phyloP scores from a whole-genome alignment of 1,140 invertebrate species.

The Drosophila seguyi region DNA sequence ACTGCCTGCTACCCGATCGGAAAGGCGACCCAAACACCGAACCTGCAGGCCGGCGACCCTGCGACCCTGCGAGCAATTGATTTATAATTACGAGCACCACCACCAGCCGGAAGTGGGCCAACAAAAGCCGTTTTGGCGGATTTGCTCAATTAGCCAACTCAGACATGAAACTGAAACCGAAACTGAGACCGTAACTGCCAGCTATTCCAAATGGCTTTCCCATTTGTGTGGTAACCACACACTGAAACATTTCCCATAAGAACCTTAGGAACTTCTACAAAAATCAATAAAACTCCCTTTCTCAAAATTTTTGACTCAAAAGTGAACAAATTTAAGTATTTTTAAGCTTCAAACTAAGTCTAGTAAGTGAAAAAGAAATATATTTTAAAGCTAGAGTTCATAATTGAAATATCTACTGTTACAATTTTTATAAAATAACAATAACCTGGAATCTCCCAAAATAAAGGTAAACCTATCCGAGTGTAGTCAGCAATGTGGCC shows the following conservation, averaged over 20 bases:
- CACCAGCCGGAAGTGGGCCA: constrained; percentile 45
- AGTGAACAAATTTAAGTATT: not conserved
- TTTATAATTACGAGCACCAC: constrained; percentile 69
- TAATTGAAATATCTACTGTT: not conserved
- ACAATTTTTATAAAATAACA: not conserved
- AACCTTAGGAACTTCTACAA: not conserved
- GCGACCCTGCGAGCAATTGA: constrained; percentile 55
- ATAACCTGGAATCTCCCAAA: not conserved
- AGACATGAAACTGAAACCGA: constrained; percentile 56
- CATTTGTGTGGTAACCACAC: constrained; percentile 4
- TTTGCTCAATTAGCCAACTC: constrained; percentile 73
- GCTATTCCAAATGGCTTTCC: not conserved
- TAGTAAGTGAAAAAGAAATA: not conserved
- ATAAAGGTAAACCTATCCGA: not conserved
- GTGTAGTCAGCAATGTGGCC: not conserved
- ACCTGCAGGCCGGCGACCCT: not conserved
- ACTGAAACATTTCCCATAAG: not conserved
- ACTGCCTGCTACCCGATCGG: not conserved
- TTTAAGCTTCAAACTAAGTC: not conserved
- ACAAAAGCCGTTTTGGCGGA: constrained; percentile 50
- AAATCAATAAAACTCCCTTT: not conserved
- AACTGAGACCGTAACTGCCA: constrained; percentile 19
- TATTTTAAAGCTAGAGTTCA: too few species aligned
- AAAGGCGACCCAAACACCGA: constrained; percentile 53
- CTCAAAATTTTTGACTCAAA: too few species aligned